Conservation (phyloP, 2,797 vertebrate genomes). For the Apodemus agrarius region DNA sequence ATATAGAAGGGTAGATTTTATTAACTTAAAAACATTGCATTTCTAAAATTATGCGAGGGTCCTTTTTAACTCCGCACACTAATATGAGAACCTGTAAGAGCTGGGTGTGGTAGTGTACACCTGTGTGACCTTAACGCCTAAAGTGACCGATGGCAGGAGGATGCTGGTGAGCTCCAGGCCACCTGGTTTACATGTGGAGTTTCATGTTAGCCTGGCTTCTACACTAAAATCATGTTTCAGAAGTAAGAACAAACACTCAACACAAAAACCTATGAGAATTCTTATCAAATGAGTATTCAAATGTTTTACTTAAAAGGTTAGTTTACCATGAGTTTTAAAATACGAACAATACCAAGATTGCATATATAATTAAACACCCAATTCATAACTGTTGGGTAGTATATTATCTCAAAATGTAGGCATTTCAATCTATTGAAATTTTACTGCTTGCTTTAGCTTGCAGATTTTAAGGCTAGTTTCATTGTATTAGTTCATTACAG, state of each 20-base stretch:
- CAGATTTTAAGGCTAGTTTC: slow-evolving; percentile 49
- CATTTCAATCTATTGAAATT: slow-evolving; percentile 63
- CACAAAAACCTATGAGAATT: slow-evolving; percentile 15
- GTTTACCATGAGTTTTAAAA: slow-evolving; percentile 46
- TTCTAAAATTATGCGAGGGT: slow-evolving; percentile 42
- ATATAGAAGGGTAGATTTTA: slow-evolving; percentile 27
- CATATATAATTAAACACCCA: slow-evolving; percentile 32
- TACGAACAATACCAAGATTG: slow-evolving; percentile 40
- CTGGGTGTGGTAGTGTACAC: background rate
- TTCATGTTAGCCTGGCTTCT: background rate
- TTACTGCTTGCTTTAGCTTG: slow-evolving; percentile 60
- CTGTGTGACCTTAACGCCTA: background rate
- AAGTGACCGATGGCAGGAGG: background rate
- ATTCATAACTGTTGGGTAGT: slow-evolving; percentile 57
- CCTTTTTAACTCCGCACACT: slow-evolving; percentile 14
- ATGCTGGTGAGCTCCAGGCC: background rate
- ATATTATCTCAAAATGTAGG: slow-evolving; percentile 56
- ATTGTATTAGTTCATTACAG: slow-evolving; percentile 56
- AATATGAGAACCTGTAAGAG: background rate
- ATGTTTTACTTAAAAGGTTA: slow-evolving; percentile 53
- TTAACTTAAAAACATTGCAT: slow-evolving; percentile 46
- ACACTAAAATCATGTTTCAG: background rate
- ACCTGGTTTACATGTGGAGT: background rate
- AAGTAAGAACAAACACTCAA: background rate
- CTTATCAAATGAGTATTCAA: slow-evolving; percentile 52